Base-by-base conservation (phyloP, 1,140 invertebrate genomes). In the Potamilus streckersoni region DNA sequence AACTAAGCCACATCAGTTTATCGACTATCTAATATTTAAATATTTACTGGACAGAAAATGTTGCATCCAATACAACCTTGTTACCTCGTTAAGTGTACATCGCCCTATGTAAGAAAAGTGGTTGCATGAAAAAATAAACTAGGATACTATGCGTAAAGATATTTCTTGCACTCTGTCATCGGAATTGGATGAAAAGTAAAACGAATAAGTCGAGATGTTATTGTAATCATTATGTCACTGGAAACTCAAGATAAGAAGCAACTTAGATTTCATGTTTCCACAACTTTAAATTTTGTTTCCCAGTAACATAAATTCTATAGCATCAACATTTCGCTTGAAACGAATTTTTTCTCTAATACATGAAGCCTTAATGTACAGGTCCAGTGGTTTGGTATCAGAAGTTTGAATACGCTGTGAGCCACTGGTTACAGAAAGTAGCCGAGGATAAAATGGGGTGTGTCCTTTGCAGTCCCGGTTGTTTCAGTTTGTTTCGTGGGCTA, bases 351-450 rank as follows among this genome's bases (percentile, higher is more conserved):
- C 20, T 61, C 20, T 61, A 13, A 12, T 20, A 91, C 12, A 85
- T 4, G 89, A 91, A 70, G 86, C 87, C 2, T 62, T 19, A 27
- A 8, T 59, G 64, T 76, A 31, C 20, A 85, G 83, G 83, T 63
- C 84, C 84, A 20, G 81, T 86, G 79, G 82, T 86, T 15, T 86
- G 85, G 85, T 87, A 84, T 71, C 86, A 87, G 79, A 77, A 82
- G 67, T 87, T 87, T 69, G 85, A 87, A 65, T 87, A 87, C 64
- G 83, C 85, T 3, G 76, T 87, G n/a, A 82, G 85, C 19, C 85
- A 87, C 73, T 87, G 86, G 86, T 57, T 85, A 56, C 82, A 85
- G 77, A 84, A 85, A 63, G 78, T 84, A 8, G 80, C 85, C 19
- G 85, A 87, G 68, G 84, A 87, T 68, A 80, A 84, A 73, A 76